Base-by-base conservation (phyloP, 2,113 vertebrate genomes). In the Conger conger region DNA sequence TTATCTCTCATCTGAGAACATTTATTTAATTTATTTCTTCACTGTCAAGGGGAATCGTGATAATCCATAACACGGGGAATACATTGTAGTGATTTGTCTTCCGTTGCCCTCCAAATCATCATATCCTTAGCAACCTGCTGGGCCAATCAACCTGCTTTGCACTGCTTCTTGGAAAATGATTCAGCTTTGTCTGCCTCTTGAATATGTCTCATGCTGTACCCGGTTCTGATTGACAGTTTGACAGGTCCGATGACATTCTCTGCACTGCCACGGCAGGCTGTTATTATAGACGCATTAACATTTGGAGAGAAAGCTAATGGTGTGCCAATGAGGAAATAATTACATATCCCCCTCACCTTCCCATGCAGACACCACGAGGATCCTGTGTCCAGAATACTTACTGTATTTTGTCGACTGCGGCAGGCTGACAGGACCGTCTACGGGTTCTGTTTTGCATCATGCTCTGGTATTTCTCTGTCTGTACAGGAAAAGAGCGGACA, bases 241-340 rank as follows among this genome's bases (percentile, higher is more conserved):
- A 92, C 93, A 92, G 91, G 93, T 94, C 91, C 94, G n/a, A 63
- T 63, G 93, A 94, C 94, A 93, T 93, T 92, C 93, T 87, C 91
- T 68, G 93, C 79, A 57, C 91, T 92, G 92, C 93, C 93, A 93
- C 90, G 81, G 92, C 45, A 95, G 93, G 92, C 95, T 95, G 95
- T 95, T 96, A 95, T 96, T 95, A 95, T 88, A 93, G 93, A 90
- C 94, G 92, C 95, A 96, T 96, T 96, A 96, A 95, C 95, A 96
- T 96, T 96, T 95, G 27, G n/a, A n/a, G 9, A 11, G 11, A 96
- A 95, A 95, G 95, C 95, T 94, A 93, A 93, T 90, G 86, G 92
- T 90, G 89, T 92, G 82, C 93, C 93, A 87, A 37, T 91, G 92
- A 92, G 90, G 93, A 94, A 93, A 93, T 95, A 94, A 95, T 95